These are phyloP conservation scores for Xyrichtys novacula DNA, from an alignment of 2,797 vertebrate genomes.

Conservation along the genomic window DNA sequence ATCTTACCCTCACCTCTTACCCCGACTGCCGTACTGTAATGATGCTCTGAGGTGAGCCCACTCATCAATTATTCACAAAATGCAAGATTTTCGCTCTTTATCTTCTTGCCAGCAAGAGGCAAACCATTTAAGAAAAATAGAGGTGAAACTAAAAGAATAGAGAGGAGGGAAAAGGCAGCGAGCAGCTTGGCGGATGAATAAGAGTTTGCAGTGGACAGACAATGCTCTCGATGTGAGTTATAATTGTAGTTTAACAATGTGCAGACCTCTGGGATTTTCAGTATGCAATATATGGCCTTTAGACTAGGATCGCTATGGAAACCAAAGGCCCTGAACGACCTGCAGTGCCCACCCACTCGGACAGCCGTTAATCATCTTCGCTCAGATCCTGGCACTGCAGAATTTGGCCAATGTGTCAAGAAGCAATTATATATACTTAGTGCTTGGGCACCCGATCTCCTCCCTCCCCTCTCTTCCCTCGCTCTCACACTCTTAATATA, in stretches of 20 bases:
- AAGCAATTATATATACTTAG: constrained; percentile 91
- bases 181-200: constrained; percentile 54
- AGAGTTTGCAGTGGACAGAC: constrained; percentile 64
- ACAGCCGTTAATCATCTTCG: constrained; percentile 90
- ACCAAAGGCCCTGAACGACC: constrained; percentile 82
- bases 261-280: constrained; percentile 78
- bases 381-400: constrained; percentile 89
- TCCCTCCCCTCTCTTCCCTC: constrained; percentile 65
- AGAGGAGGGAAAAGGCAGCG: constrained; percentile 24
- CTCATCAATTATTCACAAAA: constrained; percentile 83
- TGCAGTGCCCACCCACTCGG: constrained; percentile 84
- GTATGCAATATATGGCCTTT: constrained; percentile 84
- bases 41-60: constrained; percentile 76
- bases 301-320: constrained; percentile 86
- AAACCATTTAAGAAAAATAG: constrained; percentile 69
- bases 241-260: constrained; percentile 88
- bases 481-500: constrained; percentile 84
- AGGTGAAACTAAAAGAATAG: constrained; percentile 46
- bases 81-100: constrained; percentile 74
- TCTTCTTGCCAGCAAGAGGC: constrained; percentile 61
- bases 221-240: constrained; percentile 81
- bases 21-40: constrained; percentile 70
- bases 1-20: constrained; percentile 77
- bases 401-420: constrained; percentile 90
- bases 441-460: constrained; percentile 78